These are phyloP conservation scores for Brachionus rubens DNA, from an alignment of 1,140 invertebrate genomes.

Conservation along the genomic window DNA sequence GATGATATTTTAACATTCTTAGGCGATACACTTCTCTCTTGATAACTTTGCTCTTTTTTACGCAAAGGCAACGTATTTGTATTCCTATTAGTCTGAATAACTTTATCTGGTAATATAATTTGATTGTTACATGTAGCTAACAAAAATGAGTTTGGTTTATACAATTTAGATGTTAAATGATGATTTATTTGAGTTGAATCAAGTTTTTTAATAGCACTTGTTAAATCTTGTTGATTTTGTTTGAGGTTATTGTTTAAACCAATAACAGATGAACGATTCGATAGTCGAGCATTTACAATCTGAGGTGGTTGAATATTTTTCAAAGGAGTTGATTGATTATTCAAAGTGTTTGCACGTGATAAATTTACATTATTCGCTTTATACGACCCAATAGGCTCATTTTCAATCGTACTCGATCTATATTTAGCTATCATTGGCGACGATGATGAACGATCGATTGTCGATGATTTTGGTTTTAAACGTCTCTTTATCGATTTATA, in stretches of 20 bases:
- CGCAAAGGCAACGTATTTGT: slow-evolving; percentile 5
- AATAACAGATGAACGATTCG: neutral
- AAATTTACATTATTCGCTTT: neutral
- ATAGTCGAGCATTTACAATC: neutral
- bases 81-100: neutral
- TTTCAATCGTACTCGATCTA: neutral
- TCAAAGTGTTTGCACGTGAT: neutral
- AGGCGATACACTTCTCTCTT: neutral
- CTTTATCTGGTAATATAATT: slow-evolving; percentile 9
- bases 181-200: neutral
- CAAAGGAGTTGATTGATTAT: neutral
- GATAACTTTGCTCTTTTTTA: neutral
- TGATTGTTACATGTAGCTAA: slow-evolving; percentile 14
- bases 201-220: slow-evolving; percentile 35
- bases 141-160: slow-evolving; percentile 37
- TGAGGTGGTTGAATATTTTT: neutral
- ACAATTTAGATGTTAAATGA: slow-evolving; percentile 15
- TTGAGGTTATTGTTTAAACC: slow-evolving; percentile 3
- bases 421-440: slow-evolving; percentile 27
- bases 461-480: neutral
- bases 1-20: neutral
- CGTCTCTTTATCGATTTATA: neutral
- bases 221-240: slow-evolving; percentile 39
- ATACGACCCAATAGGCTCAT: neutral
- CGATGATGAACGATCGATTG: slow-evolving; percentile 36